phyloP scores from a whole-genome alignment of 2,797 vertebrate genomes.

The Ispidina picta region DNA sequence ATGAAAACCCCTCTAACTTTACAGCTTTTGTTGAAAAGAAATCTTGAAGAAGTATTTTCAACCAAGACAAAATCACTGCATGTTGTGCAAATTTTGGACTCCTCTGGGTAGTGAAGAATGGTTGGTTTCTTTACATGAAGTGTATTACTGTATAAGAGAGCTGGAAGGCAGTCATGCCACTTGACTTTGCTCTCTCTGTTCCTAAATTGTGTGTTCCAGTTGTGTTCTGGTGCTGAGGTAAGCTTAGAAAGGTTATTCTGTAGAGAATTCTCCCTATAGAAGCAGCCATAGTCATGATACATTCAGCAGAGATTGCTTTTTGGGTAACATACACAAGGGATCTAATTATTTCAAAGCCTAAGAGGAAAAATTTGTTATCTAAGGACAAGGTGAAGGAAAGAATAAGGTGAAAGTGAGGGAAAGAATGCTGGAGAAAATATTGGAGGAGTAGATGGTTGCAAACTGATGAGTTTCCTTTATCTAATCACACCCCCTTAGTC shows the following conservation, averaged over 20 bases:
- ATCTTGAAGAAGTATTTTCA: not conserved
- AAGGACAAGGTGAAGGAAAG: not conserved
- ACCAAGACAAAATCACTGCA: not conserved
- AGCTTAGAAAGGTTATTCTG: not conserved
- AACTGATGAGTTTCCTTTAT: not conserved
- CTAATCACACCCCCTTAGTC: not conserved
- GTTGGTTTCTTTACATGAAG: not conserved
- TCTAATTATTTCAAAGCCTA: not conserved
- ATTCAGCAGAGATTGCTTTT: not conserved
- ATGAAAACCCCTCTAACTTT: not conserved
- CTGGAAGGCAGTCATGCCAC: not conserved
- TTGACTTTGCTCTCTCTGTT: not conserved
- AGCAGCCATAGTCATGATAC: not conserved
- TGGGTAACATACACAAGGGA: rapidly evolving
- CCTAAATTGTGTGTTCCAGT: not conserved
- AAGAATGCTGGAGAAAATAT: not conserved
- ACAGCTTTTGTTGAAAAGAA: not conserved
- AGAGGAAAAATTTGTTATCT: not conserved
- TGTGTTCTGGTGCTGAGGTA: not conserved
- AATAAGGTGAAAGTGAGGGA: too few species aligned
- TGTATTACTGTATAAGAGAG: not conserved
- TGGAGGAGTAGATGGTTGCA: not conserved
- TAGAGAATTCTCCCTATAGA: not conserved
- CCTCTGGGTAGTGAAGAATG: not conserved
- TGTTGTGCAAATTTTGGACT: not conserved